Evolutionary conservation across 2,888 invertebrate genomes (phyloP).

Genomic region (Meta bourneti): DNA sequence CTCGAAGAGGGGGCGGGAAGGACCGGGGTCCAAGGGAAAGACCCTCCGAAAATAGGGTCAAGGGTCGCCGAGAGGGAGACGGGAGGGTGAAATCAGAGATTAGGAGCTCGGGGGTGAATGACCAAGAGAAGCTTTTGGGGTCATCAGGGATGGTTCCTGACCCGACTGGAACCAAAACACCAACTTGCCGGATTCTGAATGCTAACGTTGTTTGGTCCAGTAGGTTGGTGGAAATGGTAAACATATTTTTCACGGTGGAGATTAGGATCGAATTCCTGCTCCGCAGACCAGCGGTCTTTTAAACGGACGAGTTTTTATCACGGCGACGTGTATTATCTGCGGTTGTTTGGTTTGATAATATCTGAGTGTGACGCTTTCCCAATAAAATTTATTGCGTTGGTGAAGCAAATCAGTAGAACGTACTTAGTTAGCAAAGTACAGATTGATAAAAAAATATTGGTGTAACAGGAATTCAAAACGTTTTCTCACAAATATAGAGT

Average conservation of each 20-base stretch:
- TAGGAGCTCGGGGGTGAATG: constrained; percentile 72
- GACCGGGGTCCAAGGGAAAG: constrained; percentile 22
- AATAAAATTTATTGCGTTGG: too few relatives aligned
- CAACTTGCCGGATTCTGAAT: constrained; percentile 21
- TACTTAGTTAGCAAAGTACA: too few relatives aligned
- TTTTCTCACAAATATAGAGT: too few relatives aligned
- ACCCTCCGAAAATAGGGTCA: constrained; percentile 58
- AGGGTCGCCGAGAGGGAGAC: constrained; percentile 57
- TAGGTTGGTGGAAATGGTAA: constrained; percentile 8
- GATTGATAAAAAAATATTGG: too few relatives aligned
- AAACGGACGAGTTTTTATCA: background rate
- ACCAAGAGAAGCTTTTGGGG: constrained; percentile 64
- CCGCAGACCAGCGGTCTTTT: background rate
- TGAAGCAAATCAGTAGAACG: too few relatives aligned
- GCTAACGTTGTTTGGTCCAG: constrained; percentile 51
- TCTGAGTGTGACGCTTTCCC: background rate
- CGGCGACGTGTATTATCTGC: background rate
- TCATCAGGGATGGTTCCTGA: constrained; percentile 58
- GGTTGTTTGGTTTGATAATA: background rate
- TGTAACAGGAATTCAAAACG: too few relatives aligned
- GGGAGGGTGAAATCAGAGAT: constrained; percentile 67
- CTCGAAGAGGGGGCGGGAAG: constrained; percentile 14
- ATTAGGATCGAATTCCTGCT: background rate
- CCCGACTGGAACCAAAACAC: background rate
- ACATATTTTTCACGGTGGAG: background rate